These are phyloP conservation scores for Trididemnum miniatum DNA, from an alignment of 23 tunicate genomes.

Conservation along the genomic window DNA sequence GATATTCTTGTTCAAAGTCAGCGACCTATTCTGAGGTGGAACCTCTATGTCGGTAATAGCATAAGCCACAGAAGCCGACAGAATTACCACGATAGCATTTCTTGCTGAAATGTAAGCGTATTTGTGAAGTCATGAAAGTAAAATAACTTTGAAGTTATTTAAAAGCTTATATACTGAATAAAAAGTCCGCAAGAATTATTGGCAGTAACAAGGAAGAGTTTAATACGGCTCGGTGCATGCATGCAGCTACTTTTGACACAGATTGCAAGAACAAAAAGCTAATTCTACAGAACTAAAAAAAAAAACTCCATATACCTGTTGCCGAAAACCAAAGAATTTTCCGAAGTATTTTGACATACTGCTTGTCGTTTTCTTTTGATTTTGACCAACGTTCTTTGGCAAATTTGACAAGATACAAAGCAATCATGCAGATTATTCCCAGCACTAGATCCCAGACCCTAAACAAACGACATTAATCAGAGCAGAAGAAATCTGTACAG, in stretches of 20 bases:
- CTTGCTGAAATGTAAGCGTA: no score
- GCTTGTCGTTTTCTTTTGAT: constrained; percentile 33
- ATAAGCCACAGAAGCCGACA: constrained; percentile 59
- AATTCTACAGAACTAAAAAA: no score
- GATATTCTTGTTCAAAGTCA: constrained; percentile 66
- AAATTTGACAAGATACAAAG: constrained; percentile 52
- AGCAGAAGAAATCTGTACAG: not conserved
- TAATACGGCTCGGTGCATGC: not conserved
- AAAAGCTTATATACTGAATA: no score
- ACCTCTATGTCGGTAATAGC: constrained; percentile 55
- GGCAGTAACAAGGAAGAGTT: no score
- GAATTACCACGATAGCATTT: constrained; percentile 62
- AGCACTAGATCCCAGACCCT: constrained; percentile 64
- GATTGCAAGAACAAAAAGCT: no score
- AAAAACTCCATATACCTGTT: no score
- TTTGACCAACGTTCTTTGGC: constrained; percentile 65
- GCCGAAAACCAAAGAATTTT: constrained; percentile 71
- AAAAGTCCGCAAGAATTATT: no score
- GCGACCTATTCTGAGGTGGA: constrained; percentile 45
- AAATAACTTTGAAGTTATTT: no score
- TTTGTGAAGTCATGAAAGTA: no score
- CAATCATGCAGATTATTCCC: constrained; percentile 61
- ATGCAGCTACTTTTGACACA: not conserved
- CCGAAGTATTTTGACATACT: constrained; percentile 9
- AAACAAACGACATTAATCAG: not conserved